Base-by-base conservation (phyloP, 64 coral and sea anemone genomes). In the Cladopsammia gracilis region DNA sequence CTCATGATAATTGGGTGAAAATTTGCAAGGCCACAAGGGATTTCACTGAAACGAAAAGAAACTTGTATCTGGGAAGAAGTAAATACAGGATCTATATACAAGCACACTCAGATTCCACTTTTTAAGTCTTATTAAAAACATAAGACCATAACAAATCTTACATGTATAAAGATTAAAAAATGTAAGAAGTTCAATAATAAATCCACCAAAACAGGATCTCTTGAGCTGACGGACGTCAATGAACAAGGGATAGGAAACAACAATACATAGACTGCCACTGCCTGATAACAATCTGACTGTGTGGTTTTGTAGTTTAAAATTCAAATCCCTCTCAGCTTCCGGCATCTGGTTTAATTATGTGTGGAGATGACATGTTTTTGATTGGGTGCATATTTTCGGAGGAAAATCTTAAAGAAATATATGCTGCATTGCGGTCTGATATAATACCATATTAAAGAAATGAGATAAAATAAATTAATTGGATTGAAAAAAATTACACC, bases 251-350 rank as follows among this genome's bases (percentile, higher is more conserved):
- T 19, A 26, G 22, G 12, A 70, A 70, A 25, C 42, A 72, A 14
- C 26, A 2, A 45, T 11, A 45, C 8, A 4, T 10, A 72, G 25
- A 72, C 2, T 0, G 11, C 26, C n/a, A 72, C 25, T 34, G 19
- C 18, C 26, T 22, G 80, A 84, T 84, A 84, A 84, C 66, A 68
- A 84, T 84, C 47, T 45, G 26, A 19, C 78, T 84, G 61, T 76
- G 73, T 84, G 62, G 61, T 67, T 84, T 84, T 20, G 3, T 50
- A 8, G 9, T 53, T 10, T 77, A 53, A 75, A 75, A 18, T 46
- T 7, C 13, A 18, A 48, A 44, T 75, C 47, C 72, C 72, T 75
- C 13, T 42, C 69, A 23, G 26, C 24, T 42, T 71, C 53, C 53
- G 53, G 47, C 18, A 48, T 51, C 72, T 48, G 72, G 44, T 49